Conservation (phyloP, 23 tunicate genomes). For the Trididemnum nubilum region DNA sequence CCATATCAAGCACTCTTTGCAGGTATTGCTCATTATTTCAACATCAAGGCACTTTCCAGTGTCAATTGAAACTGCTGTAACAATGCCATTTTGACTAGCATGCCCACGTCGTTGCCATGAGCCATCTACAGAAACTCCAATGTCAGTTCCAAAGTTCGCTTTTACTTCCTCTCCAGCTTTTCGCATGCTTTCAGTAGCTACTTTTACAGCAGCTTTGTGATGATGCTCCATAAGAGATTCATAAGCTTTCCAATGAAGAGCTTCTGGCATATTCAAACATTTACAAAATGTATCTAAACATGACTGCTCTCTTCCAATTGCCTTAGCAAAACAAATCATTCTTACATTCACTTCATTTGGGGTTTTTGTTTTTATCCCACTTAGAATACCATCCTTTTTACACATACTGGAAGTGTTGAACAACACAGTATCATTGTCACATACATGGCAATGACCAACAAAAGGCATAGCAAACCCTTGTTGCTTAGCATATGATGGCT, state of each 20-base stretch:
- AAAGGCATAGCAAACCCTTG: background rate
- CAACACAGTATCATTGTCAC: background rate
- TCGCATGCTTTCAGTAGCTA: slow-evolving; percentile 6
- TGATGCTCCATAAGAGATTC: background rate
- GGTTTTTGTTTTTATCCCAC: background rate
- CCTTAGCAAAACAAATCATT: background rate
- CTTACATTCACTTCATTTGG: slow-evolving; percentile 1
- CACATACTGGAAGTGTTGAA: background rate
- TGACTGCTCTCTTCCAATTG: background rate
- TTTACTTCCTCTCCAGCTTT: background rate
- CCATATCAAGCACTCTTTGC: background rate
- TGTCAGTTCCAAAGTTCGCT: background rate
- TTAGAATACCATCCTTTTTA: background rate
- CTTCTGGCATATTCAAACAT: slow-evolving; percentile 7
- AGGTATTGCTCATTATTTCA: background rate
- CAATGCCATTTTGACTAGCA: slow-evolving; percentile 4
- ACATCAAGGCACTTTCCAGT: slow-evolving; percentile 15
- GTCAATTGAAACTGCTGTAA: background rate
- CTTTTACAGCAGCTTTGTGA: background rate
- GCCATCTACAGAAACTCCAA: slow-evolving; percentile 13
- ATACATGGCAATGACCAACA: background rate
- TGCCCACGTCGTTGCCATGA: slow-evolving; percentile 21
- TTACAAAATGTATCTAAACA: background rate
- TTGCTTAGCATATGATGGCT: slow-evolving; percentile 3
- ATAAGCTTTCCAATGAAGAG: slow-evolving; percentile 3